Base-by-base conservation (phyloP, 2,797 vertebrate genomes). In the Triplophysa yarkandensis region DNA sequence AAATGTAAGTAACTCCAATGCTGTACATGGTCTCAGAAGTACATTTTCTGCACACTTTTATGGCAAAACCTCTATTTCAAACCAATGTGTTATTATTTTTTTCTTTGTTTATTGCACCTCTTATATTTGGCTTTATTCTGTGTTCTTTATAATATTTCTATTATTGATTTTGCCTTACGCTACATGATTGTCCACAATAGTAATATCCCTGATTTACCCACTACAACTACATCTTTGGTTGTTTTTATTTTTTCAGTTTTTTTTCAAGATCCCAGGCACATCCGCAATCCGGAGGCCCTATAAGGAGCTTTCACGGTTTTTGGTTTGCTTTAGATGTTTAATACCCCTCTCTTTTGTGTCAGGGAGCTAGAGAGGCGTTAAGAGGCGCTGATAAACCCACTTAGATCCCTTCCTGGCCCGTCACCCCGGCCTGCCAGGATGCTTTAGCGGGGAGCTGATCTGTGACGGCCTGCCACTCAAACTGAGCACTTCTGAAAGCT, bases 261-360 rank as follows among this genome's bases (percentile, higher is more conserved):
- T 84, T 95, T 95, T 96, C 93, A 94, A 95, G 92, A 97, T 95
- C 95, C 95, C 91, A 95, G 95, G 96, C 96, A 97, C 96, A 98
- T 98, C 94, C 93, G 84, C 95, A 94, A 88, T 95, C 93, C 94
- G 80, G 92, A 91, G 93, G 95, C 95, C 95, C 95, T 97, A 95
- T 98, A 97, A 98, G 96, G 94, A 96, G 96, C 95, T 98, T 98
- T 98, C 97, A 98, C 94, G 96, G 95, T 96, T 96, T 97, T 95
- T 95, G 96, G 94, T 95, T 95, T 94, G 94, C 95, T 96, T 98
- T 98, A 98, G 95, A 96, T 98, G 94, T 97, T 98, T 98, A 98
- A 98, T 98, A 96, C 95, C 95, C 94, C 95, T 96, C 96, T 94
- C 95, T 95, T 97, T 98, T 98, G 96, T 98, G 96, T 97, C 94